A percentile compares a stretch with the other conserved stretches of the same genome.
These are phyloP conservation scores for Coenonympha arcania DNA, from an alignment of 2,888 invertebrate genomes.

Conservation along the genomic window DNA sequence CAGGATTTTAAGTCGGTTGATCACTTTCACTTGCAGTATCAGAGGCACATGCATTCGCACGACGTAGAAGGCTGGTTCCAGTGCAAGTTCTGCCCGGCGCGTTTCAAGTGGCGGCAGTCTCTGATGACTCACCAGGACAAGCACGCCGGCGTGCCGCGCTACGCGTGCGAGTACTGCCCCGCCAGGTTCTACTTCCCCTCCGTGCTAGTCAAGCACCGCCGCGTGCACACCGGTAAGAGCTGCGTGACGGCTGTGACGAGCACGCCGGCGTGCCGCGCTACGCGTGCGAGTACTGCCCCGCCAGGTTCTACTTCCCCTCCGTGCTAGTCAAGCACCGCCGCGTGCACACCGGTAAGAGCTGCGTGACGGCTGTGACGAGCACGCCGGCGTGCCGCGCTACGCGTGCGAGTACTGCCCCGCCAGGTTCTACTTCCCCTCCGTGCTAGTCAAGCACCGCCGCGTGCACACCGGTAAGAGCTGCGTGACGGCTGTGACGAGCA, in stretches of 20 bases:
- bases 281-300: slow-evolving; percentile 57
- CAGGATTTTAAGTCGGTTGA: too few relatives aligned
- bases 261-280: slow-evolving; percentile 57
- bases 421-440: too few relatives aligned
- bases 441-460: too few relatives aligned
- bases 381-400: too few relatives aligned
- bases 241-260: slow-evolving; percentile 40
- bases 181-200: slow-evolving; percentile 35
- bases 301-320: slow-evolving; percentile 48
- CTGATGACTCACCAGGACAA: too few relatives aligned
- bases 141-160: slow-evolving; percentile 35
- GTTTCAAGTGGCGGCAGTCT: too few relatives aligned
- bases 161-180: slow-evolving; percentile 49
- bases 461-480: too few relatives aligned
- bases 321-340: slow-evolving; percentile 60
- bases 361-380: neutral
- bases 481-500: too few relatives aligned
- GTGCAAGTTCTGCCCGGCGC: too few relatives aligned
- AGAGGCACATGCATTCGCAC: slow-evolving; percentile 46
- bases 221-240: slow-evolving; percentile 57
- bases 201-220: slow-evolving; percentile 37
- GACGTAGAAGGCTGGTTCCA: too few relatives aligned
- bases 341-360: slow-evolving; percentile 56
- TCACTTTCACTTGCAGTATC: too few relatives aligned
- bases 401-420: too few relatives aligned